Evolutionary conservation across 2,888 invertebrate species (phyloP).

Genomic region (Ommatoiulus sabulosus): DNA sequence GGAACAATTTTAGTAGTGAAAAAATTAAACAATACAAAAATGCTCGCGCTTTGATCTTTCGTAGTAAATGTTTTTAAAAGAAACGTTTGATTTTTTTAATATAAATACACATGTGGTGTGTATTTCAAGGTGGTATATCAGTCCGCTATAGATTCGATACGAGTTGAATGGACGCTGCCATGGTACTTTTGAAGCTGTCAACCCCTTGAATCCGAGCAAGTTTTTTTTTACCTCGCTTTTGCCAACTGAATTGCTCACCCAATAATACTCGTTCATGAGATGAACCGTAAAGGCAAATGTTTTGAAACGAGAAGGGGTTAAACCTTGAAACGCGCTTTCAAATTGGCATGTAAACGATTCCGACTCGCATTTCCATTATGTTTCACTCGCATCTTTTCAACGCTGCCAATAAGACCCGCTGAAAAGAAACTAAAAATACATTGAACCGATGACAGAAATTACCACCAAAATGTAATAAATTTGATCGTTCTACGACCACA

Average conservation of each 20-base stretch:
- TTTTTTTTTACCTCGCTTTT: not conserved
- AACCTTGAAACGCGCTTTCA: conserved; percentile 40
- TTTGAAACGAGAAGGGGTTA: conserved; percentile 36
- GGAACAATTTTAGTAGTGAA: too few species aligned
- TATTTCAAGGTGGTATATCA: not conserved
- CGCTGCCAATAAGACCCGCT: not conserved
- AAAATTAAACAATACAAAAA: too few species aligned
- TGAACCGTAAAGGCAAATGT: conserved; percentile 39
- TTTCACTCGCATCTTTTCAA: conserved; percentile 30
- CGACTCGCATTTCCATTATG: conserved; percentile 12
- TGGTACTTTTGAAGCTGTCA: conserved; percentile 12
- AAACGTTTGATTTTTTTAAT: not conserved
- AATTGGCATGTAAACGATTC: conserved; percentile 38
- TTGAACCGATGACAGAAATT: conserved; percentile 37
- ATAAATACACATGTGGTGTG: not conserved
- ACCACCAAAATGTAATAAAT: conserved; percentile 33
- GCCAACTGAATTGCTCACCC: conserved; percentile 8
- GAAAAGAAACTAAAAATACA: conserved; percentile 41
- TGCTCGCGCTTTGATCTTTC: too few species aligned
- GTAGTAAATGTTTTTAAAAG: too few species aligned
- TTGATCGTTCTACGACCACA: not conserved
- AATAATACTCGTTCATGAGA: conserved; percentile 21
- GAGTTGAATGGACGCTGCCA: conserved; percentile 30
- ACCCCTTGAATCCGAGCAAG: conserved; percentile 25
- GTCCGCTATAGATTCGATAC: not conserved